Evolutionary conservation across 2,797 vertebrate species (phyloP), one percentile per base, ranked within the genome.

Genomic region (Pseudomugil tenellus): DNA sequence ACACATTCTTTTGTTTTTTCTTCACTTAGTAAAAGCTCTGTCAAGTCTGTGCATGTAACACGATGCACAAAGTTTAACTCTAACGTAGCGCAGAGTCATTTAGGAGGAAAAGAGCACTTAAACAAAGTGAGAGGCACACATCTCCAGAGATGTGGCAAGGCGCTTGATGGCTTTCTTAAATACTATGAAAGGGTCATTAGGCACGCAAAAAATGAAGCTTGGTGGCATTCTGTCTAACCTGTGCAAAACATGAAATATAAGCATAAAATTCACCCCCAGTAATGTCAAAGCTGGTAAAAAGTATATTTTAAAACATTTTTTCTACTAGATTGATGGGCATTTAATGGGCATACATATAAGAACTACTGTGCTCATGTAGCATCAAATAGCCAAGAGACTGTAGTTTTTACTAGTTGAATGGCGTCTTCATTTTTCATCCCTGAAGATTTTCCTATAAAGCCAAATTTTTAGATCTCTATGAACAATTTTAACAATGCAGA

Each of bases 21-120:
- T 73, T 54, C 70, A 76, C 14, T 10, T 34, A 75, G 64, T 55
- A 76, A 69, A 83, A 70, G 29, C 67, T 78, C 70, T 76, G 62
- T 85, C 83, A 82, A 60, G 55, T 86, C 77, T 69, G 56, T 77
- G 60, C 79, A 73, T 81, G 75, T 76, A 70, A 72, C 39, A 13
- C 67, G 84, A 74, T 31, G 53, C 72, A 67, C 70, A 62, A 43
- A 32, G 62, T 69, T 39, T 34, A 72, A 70, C 58, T 41, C 21
- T 32, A n/a, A 64, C 48, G 59, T 51, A 73, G 63, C 74, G 72
- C 37, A 16, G 31, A 74, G 68, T 49, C 48, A 28, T 71, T 72
- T 64, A n/a, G 77, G 67, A 80, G 41, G 8, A 69, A 74, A 57
- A 32, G 35, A 76, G 64, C 32, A 58, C 51, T 63, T 64, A 43